Evolutionary conservation across 2,888 invertebrate species (phyloP).

Genomic region (Phyllotreta cruciferae): DNA sequence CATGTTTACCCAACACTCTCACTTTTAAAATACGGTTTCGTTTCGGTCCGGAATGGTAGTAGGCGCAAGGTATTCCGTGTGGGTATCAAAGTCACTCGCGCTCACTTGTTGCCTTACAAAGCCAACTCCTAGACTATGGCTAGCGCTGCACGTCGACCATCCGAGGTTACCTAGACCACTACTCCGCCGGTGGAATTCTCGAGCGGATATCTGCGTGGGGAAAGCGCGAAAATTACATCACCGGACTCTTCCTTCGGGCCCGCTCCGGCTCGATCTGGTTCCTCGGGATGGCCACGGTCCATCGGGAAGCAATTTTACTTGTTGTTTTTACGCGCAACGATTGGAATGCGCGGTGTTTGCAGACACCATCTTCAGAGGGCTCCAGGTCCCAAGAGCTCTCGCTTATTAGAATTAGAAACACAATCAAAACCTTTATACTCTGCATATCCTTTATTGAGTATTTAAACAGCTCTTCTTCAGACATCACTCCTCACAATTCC

Average conservation of each 20-base stretch:
- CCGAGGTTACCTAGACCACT: slow-evolving; percentile 38
- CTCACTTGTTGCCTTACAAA: slow-evolving; percentile 43
- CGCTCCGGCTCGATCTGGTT: slow-evolving; percentile 13
- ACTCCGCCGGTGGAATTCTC: slow-evolving; percentile 15
- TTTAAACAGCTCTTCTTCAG: too few species aligned
- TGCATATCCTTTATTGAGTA: too few species aligned
- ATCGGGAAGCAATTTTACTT: slow-evolving; percentile 21
- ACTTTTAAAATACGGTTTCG: slow-evolving; percentile 36
- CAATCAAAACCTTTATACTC: too few species aligned
- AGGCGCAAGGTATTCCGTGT: slow-evolving; percentile 28
- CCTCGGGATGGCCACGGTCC: slow-evolving; percentile 19
- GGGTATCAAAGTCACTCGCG: slow-evolving; percentile 37
- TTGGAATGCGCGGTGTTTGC: neutral
- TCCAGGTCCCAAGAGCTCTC: too few species aligned
- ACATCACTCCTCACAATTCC: too few species aligned
- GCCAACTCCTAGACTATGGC: slow-evolving; percentile 41
- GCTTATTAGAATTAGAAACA: too few species aligned
- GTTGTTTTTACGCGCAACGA: neutral
- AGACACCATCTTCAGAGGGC: too few species aligned
- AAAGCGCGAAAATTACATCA: slow-evolving; percentile 37
- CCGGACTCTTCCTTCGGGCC: slow-evolving; percentile 12
- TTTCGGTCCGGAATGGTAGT: slow-evolving; percentile 25
- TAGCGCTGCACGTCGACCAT: slow-evolving; percentile 11
- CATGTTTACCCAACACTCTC: slow-evolving; percentile 39
- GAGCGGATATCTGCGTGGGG: slow-evolving; percentile 40